Percentiles rank a stretch among this genome's conserved stretches.
These are phyloP conservation scores for Melozone crissalis DNA, from an alignment of 2,113 vertebrate genomes.

Conservation along the genomic window DNA sequence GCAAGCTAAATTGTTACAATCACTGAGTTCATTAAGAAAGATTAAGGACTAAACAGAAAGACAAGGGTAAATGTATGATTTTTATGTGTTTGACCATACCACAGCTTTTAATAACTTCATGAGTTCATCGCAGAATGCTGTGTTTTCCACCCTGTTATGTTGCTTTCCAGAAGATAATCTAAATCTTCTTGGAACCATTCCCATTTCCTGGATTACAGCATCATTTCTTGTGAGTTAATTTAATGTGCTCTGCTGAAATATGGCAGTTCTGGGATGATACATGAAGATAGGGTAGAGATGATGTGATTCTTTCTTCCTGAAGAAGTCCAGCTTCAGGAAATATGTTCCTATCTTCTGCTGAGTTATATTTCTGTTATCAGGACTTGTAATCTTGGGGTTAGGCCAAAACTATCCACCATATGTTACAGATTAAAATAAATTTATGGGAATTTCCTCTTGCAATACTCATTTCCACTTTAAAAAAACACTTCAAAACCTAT, in stretches of 20 bases:
- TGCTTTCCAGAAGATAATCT: not conserved
- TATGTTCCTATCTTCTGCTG: not conserved
- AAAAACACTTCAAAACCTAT: not conserved
- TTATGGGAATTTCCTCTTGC: not conserved
- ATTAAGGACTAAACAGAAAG: constrained; percentile 9
- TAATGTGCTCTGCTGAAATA: not conserved
- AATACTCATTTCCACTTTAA: not conserved
- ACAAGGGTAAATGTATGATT: not conserved
- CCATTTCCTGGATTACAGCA: not conserved
- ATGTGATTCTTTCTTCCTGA: not conserved
- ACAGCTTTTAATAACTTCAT: constrained; percentile 4
- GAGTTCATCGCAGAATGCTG: not conserved
- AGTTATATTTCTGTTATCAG: not conserved
- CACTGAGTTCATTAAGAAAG: not conserved
- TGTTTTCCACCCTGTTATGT: not conserved
- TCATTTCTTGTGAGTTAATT: not conserved
- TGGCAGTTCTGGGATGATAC: not conserved
- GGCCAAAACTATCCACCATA: not conserved
- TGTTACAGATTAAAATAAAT: not conserved
- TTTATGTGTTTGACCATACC: constrained; percentile 8
- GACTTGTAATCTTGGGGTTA: not conserved
- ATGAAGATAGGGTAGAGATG: not conserved
- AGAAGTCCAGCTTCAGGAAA: not conserved
- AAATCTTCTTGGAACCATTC: not conserved
- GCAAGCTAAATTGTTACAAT: not conserved